A percentile compares a stretch with the other conserved stretches of the same genome.
phyloP scores from a whole-genome alignment of 2,113 vertebrate species.

The Cisticola juncidis region DNA sequence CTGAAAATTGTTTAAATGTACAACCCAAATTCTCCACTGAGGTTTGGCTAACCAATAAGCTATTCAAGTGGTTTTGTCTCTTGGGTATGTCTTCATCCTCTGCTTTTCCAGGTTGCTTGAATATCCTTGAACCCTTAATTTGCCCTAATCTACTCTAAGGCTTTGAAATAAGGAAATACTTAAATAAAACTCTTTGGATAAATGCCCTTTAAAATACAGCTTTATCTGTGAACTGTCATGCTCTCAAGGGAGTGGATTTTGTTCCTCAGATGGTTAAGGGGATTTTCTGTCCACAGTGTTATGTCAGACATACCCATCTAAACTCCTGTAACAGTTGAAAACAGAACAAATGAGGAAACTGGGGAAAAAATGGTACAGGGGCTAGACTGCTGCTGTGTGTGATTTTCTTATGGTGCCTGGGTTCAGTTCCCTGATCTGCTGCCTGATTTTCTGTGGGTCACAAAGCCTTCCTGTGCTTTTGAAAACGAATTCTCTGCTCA shows the following conservation, averaged over 20 bases:
- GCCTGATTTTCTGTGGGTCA: not conserved
- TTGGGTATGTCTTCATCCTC: slow-evolving; percentile 7
- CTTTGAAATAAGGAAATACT: slow-evolving; percentile 57
- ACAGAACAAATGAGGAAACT: not conserved
- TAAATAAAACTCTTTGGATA: slow-evolving; percentile 16
- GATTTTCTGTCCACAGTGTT: slow-evolving; percentile 21
- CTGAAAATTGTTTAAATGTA: slow-evolving; percentile 23
- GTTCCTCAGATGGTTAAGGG: not conserved
- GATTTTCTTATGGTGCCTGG: not conserved
- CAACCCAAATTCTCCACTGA: slow-evolving; percentile 27
- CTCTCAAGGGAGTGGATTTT: slow-evolving; percentile 2
- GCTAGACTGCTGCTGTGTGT: not conserved
- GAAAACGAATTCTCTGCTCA: slow-evolving; percentile 7
- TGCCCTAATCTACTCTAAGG: slow-evolving; percentile 31
- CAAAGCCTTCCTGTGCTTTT: not conserved
- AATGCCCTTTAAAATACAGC: slow-evolving; percentile 11
- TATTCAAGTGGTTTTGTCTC: slow-evolving; percentile 58
- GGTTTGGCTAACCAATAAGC: slow-evolving; percentile 32
- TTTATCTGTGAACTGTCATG: not conserved
- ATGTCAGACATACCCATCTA: not conserved
- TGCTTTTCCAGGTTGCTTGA: slow-evolving; percentile 50
- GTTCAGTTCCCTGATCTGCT: not conserved
- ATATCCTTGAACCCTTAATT: slow-evolving; percentile 52
- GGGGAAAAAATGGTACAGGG: not conserved
- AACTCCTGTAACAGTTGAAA: not conserved